A percentile compares a stretch with the other conserved stretches of the same genome.
These are phyloP conservation scores for Calameuta filiformis DNA, from an alignment of 2,888 invertebrate genomes.

Conservation along the genomic window DNA sequence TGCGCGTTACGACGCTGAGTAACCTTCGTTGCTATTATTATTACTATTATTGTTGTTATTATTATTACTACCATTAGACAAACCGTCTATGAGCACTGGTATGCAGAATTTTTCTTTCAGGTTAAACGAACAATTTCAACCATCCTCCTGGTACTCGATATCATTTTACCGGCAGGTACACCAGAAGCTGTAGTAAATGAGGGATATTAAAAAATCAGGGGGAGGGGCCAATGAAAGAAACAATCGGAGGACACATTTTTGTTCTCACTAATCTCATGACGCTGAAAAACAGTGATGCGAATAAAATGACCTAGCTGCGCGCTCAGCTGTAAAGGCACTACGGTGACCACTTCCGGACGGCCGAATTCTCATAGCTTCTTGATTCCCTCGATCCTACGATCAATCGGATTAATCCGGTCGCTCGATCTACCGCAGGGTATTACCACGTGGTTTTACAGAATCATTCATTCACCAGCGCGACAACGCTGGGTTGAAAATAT, in stretches of 20 bases:
- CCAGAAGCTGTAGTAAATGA: not conserved
- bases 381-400: not conserved
- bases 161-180: not conserved
- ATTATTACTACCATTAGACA: not conserved
- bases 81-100: not conserved
- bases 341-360: conserved; percentile 42
- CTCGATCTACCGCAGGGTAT: not conserved
- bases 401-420: not conserved
- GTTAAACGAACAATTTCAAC: not conserved
- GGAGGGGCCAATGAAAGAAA: not conserved
- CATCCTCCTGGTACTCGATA: not conserved
- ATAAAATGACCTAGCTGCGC: conserved; percentile 47
- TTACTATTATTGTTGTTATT: not conserved
- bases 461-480: not conserved
- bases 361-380: conserved; percentile 30
- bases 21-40: not conserved
- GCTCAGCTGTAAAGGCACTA: conserved; percentile 36
- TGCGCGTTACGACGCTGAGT: not conserved
- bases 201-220: not conserved
- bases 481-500: not conserved
- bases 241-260: conserved; percentile 3
- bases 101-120: not conserved
- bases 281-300: conserved; percentile 4
- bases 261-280: not conserved
- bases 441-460: not conserved